Evolutionary conservation across 2,888 invertebrate genomes (phyloP).

Genomic region (Scaptomyza parva): DNA sequence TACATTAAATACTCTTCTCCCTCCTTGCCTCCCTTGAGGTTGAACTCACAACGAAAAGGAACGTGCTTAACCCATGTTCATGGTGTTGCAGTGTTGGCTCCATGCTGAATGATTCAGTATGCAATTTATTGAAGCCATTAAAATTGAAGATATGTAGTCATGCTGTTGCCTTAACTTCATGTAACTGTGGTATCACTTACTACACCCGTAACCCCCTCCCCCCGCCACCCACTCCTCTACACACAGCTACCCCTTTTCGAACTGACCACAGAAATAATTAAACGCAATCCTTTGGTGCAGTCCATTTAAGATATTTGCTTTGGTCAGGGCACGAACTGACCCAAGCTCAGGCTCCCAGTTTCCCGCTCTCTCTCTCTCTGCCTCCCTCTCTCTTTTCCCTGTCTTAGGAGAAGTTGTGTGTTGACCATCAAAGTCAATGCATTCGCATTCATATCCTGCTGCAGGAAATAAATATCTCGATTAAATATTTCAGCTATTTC

Average conservation of each 20-base stretch:
- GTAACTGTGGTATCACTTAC: slow-evolving; percentile 1
- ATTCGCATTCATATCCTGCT: slow-evolving; percentile 62
- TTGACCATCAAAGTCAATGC: slow-evolving; percentile 62
- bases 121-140: slow-evolving; percentile 62
- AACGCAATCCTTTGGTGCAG: slow-evolving; percentile 49
- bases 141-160: slow-evolving; percentile 24
- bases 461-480: slow-evolving; percentile 73
- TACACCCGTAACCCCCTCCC: background rate
- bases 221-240: background rate
- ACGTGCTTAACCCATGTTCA: slow-evolving; percentile 23
- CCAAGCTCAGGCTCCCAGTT: no score
- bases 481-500: slow-evolving; percentile 62
- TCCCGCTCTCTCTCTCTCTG: background rate
- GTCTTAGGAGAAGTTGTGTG: background rate
- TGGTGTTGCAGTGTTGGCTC: slow-evolving; percentile 2
- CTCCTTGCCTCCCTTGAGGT: background rate
- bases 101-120: slow-evolving; percentile 52
- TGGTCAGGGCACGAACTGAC: slow-evolving; percentile 14
- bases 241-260: background rate
- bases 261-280: slow-evolving; percentile 61
- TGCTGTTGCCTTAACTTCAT: slow-evolving; percentile 6
- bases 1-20: slow-evolving; percentile 9
- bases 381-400: background rate
- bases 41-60: background rate
- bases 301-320: slow-evolving; percentile 58